Evolutionary conservation across 2,797 vertebrate genomes (phyloP), one percentile per base, ranked within the genome.

Genomic region (Luscinia megarhynchos): DNA sequence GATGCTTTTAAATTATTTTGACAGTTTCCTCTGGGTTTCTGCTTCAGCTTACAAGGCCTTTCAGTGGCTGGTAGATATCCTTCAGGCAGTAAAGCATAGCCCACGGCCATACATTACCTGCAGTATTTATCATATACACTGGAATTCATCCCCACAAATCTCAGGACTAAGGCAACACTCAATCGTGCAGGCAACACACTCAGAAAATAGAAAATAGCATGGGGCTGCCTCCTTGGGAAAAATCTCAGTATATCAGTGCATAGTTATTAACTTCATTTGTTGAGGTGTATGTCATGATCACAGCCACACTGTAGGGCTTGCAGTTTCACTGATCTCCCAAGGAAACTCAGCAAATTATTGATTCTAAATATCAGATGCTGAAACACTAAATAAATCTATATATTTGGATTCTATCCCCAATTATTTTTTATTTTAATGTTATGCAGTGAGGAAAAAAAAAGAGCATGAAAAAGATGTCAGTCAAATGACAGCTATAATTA

Each of bases 251-350:
- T 88, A 66, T 73, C 73, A 88, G 22, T 36, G 40, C 21, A 24
- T 23, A 79, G 66, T 81, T 91, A 93, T 90, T 82, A 94, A 73
- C 43, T 88, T 81, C 77, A 76, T 93, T 91, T 94, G 80, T 91
- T 93, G 67, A 73, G 76, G 43, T 84, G 57, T 48, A 32, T 69
- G 59, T 78, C 83, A 68, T 24, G 32, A 55, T 38, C 77, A 58
- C 66, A 86, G 83, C 7, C 69, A 69, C 23, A 21, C 46, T 78
- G 46, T 11, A 62, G 27, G 51, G 62, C 32, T 58, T 84, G 48
- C 20, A 88, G 12, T 16, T 64, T 48, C 54, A n/a, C 34, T 75
- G 36, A n/a, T 68, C 14, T 90, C 43, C n/a, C 32, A 82, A 55
- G 40, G 21, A 88, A 84, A 84, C 15, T 38, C 62, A 74, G 36